Base-by-base conservation (phyloP, 1,140 invertebrate species). In the Lordiphosa collinella region DNA sequence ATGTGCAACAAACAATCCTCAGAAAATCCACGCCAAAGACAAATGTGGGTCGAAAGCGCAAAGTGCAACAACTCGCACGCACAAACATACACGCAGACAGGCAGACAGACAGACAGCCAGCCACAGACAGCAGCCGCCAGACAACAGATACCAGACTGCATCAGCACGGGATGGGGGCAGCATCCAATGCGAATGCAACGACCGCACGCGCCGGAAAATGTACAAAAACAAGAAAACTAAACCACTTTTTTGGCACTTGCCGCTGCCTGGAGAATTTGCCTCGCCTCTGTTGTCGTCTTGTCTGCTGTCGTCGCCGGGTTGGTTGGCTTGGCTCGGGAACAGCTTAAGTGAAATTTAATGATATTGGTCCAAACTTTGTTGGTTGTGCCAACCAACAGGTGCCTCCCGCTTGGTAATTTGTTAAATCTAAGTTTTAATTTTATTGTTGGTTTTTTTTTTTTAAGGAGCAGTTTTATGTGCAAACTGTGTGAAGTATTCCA, bases 321-420 rank as follows among this genome's bases (percentile, higher is more conserved):
- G 38, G 56, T 61, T 70, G 47, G 64, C 46, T 29, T 66, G 44
- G 13, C 56, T 48, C 48, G 54, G 47, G 60, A 41, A 55, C 43
- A 51, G 68, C 71, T 80, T 76, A 80, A 80, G 71, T 76, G 71
- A 82, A 82, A 71, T 80, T 80, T 76, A 80, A 80, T 80, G 76
- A 67, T 76, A 76, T 76, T 69, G 48, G 69, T 46, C 50, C 58
- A 61, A 14, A 51, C 47, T 40, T 40, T 13, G 47, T 34, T 31
- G 9, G 9, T 36, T 44, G 11, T 35, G 11, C 10, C 5, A 31
- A 44, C 12, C 76, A 84, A 82, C 76, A 80, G 66, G 78, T 84
- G 76, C 35, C 44, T 22, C 37, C 4, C 18, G 38, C 61, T 36
- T 53, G 56, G 65, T 66, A 80, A 82, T 75, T 79, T 75, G 76